A percentile compares a stretch with the other conserved stretches of the same genome.
Conservation (phyloP, 2,113 vertebrate species). For the Tragelaphus buxtoni region DNA sequence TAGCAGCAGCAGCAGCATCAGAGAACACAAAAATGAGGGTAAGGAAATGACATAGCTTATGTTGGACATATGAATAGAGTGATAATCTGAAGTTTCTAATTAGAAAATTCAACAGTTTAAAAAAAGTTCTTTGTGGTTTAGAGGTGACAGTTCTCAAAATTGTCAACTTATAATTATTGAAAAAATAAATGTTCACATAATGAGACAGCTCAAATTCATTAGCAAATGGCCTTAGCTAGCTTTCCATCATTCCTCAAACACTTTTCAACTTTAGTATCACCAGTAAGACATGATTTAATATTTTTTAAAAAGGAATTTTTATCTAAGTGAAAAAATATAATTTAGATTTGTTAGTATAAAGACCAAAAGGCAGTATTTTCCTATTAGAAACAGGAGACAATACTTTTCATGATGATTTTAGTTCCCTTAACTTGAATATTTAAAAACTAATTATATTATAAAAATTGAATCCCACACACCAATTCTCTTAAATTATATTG, state of each 20-base stretch:
- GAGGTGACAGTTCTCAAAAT: conserved; percentile 36
- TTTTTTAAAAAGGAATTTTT: conserved; percentile 47
- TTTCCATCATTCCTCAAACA: conserved; percentile 37
- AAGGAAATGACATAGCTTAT: conserved; percentile 78
- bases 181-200: conserved; percentile 33
- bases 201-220: conserved; percentile 34
- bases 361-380: conserved; percentile 48
- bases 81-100: conserved; percentile 67
- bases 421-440: conserved; percentile 64
- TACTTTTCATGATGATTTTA: conserved; percentile 18
- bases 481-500: conserved; percentile 42
- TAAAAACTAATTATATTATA: conserved; percentile 57
- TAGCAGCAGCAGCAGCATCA: no score
- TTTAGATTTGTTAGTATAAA: conserved; percentile 53
- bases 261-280: conserved; percentile 63
- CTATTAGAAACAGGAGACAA: conserved; percentile 5
- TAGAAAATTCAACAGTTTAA: conserved; percentile 47
- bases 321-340: conserved; percentile 23
- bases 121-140: conserved; percentile 52
- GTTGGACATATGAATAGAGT: conserved; percentile 49
- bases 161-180: conserved; percentile 48
- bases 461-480: conserved; percentile 45
- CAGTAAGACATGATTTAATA: conserved; percentile 48
- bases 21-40: conserved; percentile 49
- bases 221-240: conserved; percentile 54